A percentile compares a stretch with the other conserved stretches of the same genome.
Evolutionary conservation across 1,140 invertebrate genomes (phyloP).

Genomic region (Pseudomyrmex cubaensis): DNA sequence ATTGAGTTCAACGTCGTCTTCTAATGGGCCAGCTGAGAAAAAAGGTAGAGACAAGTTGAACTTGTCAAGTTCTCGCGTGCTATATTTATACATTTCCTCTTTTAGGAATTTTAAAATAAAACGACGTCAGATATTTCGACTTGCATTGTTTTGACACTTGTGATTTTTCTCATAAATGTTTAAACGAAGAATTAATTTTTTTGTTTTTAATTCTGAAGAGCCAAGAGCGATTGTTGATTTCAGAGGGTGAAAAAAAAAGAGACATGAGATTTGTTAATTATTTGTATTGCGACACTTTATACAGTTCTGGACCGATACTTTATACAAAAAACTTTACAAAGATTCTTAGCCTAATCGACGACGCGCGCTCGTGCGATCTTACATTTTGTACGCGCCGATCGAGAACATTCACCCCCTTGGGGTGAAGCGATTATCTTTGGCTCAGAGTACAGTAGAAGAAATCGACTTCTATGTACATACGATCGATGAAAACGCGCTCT

Average conservation of each 20-base stretch:
- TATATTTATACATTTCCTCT: background rate
- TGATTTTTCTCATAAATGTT: background rate
- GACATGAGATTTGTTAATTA: constrained; percentile 12
- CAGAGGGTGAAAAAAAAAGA: background rate
- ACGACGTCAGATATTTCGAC: too few species aligned
- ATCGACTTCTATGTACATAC: constrained; percentile 25
- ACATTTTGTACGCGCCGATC: background rate
- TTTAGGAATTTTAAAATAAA: background rate
- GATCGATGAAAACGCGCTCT: constrained; percentile 17
- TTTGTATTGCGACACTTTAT: constrained; percentile 68
- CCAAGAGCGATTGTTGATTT: background rate
- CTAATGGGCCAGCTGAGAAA: constrained; percentile 5
- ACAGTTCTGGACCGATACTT: constrained; percentile 61
- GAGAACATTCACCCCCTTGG: background rate
- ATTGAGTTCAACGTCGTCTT: constrained; percentile 50
- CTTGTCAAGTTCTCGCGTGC: constrained; percentile 15
- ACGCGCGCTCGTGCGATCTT: background rate
- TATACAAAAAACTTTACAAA: constrained; percentile 78
- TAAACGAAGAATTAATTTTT: background rate
- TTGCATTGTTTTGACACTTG: background rate
- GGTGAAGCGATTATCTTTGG: constrained; percentile 43
- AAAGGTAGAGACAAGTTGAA: constrained; percentile 4
- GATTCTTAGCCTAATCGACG: constrained; percentile 31
- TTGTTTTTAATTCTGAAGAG: background rate
- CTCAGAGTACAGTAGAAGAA: background rate